Evolutionary conservation across 2,113 vertebrate genomes (phyloP).

Genomic region (Nothobranchius furzeri): DNA sequence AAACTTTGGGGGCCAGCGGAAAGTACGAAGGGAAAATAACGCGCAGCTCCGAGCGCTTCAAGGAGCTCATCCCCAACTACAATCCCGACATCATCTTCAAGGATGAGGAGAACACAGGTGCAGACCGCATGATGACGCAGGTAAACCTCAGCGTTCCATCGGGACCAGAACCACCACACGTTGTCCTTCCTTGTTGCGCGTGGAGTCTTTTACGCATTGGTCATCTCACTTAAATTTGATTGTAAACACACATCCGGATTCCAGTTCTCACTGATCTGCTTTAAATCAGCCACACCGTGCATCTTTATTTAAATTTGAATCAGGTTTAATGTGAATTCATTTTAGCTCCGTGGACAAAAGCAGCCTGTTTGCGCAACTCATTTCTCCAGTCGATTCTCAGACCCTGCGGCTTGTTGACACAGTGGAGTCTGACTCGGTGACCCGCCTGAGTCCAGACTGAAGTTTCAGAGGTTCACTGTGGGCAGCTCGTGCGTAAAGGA

Average conservation of each 20-base stretch:
- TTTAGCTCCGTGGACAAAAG: conserved; percentile 6
- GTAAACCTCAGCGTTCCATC: conserved; percentile 63
- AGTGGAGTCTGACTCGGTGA: conserved; percentile 15
- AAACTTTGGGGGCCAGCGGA: conserved; percentile 93
- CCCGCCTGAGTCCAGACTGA: conserved; percentile 11
- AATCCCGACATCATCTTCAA: conserved; percentile 99
- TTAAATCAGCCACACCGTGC: too few species aligned
- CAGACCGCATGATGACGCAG: conserved; percentile 97
- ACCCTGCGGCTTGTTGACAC: conserved; percentile 21
- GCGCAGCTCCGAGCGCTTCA: conserved; percentile 92
- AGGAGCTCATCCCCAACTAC: conserved; percentile 95
- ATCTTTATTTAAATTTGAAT: neutral
- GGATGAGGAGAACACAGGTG: conserved; percentile 97
- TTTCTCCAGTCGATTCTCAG: conserved; percentile 2
- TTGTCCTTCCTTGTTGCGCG: conserved; percentile 57
- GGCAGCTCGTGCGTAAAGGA: conserved; percentile 51
- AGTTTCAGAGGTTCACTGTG: conserved; percentile 37
- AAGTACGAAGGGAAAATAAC: conserved; percentile 93
- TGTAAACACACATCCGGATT: too few species aligned
- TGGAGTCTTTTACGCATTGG: conserved; percentile 44
- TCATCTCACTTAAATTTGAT: neutral
- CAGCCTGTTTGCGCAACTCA: conserved; percentile 16
- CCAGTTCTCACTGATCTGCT: too few species aligned
- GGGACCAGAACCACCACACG: conserved; percentile 30
- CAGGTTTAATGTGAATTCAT: neutral